Evolutionary conservation across 2,113 vertebrate genomes (phyloP), one percentile per base, ranked within the genome.

Genomic region (Dinomys branickii): DNA sequence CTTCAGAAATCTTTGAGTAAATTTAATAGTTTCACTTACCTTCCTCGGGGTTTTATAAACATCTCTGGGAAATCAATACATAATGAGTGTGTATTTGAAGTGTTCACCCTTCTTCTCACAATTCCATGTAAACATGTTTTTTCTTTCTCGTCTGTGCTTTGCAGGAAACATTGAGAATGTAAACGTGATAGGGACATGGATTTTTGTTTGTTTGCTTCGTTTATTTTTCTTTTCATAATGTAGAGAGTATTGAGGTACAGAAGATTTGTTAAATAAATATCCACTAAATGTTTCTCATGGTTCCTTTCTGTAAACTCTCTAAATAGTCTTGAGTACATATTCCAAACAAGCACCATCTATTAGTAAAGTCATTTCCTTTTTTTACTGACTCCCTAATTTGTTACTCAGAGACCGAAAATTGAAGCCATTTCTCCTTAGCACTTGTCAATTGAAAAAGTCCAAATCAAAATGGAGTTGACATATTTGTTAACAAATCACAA

Each of bases 401-500:
- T 92, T 44, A 88, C 44, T 33, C 26, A 88, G 56, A 33, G 26
- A 88, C 10, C 44, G 91, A 96, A 92, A 54, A 22, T 41, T 20
- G 2, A 83, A 95, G 65, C 26, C 47, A 52, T 89, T 84, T 95
- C 7, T 59, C 41, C 41, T 80, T 54, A 88, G 24, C 11, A 56
- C 38, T 69, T 84, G 73, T 94, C 77, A 56, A 28, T 38, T 77
- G 67, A 63, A 95, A 95, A 93, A 24, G 33, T 56, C 22, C 41
- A 92, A 90, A 96, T 94, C 59, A 71, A 96, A 89, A 84, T 50
- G 50, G 75, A 96, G 28, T 35, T 71, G 89, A 84, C 75, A 65
- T 59, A 91, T 96, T 91, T 93, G 93, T 87, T 96, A 94, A 85
- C 92, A 93, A 86, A 88, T 93, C 61, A 94, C 41, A 75, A 93